A percentile compares a stretch with the other conserved stretches of the same genome.
Conservation (phyloP, 2,797 vertebrate species). For the Zalophus californianus region DNA sequence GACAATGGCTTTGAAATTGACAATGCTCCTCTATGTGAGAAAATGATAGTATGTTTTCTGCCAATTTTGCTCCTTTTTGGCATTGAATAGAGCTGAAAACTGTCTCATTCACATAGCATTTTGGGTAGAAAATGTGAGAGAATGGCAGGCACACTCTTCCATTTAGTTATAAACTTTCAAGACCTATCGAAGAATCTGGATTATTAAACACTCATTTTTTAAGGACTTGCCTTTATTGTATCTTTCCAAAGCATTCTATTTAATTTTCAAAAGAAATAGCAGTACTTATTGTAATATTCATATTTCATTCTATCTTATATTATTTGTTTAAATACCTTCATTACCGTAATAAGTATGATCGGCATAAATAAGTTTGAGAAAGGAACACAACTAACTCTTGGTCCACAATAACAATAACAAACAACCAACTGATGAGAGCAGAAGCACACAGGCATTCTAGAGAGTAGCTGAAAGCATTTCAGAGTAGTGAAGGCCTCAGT, state of each 20-base stretch:
- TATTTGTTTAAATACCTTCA: not conserved
- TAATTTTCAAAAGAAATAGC: conserved; percentile 3
- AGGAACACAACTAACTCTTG: not conserved
- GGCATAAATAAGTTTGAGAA: conserved; percentile 21
- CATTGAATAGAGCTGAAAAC: conserved; percentile 57
- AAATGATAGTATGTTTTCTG: conserved; percentile 57
- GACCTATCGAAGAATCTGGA: not conserved
- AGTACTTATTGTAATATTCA: not conserved
- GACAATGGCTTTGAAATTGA: conserved; percentile 70
- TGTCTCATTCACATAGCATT: not conserved
- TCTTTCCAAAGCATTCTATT: conserved; percentile 19
- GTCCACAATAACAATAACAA: not conserved
- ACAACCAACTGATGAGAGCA: not conserved
- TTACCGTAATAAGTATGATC: not conserved
- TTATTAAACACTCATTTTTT: not conserved
- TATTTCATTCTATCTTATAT: not conserved
- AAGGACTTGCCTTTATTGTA: not conserved
- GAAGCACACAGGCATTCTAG: not conserved
- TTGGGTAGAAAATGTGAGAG: conserved; percentile 38
- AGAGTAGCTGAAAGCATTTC: not conserved
- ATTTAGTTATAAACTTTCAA: conserved; percentile 45
- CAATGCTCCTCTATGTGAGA: conserved; percentile 44
- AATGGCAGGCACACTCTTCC: not conserved
- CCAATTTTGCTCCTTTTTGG: conserved; percentile 51
- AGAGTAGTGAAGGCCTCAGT: not conserved